Base-by-base conservation (phyloP, 2,888 invertebrate genomes). In the Cyclophora punctaria region DNA sequence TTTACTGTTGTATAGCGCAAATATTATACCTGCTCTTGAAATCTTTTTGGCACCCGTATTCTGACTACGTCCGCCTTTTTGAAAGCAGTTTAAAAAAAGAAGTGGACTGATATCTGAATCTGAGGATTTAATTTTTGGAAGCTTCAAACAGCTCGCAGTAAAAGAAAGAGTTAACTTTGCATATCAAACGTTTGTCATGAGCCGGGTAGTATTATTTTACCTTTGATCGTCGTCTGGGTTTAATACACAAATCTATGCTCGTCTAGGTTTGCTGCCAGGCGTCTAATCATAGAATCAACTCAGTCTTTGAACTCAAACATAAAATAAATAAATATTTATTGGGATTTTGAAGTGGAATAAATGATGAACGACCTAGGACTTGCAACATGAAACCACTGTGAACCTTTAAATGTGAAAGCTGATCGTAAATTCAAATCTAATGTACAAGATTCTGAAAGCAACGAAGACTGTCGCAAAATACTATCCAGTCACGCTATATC, bases 371-470 rank as follows among this genome's bases (percentile, higher is more conserved):
- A 50, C 49, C 47, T 46, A 50, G 52, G 55, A 53, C 52, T 62
- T 54, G 55, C 50, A 58, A 49, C 56, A 60, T 59, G 59, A 57
- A 64, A 66, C 62, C 57, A 57, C 60, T 67, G 66, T 56, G 59
- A 67, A 56, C 58, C 62, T 65, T 64, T 63, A 57, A 60, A 64
- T 60, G 56, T 55, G 55, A 50, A 54, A 63, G 51, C 56, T 65
- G 63, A 64, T 71, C 69, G 63, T 72, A 71, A 70, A 73, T 73
- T 68, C 66, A 68, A 71, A 69, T 67, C 59, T 61, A 64, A 67
- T 72, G 60, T 64, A 62, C 60, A 62, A 58, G 62, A 56, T 57
- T 53, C 50, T 64, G 60, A 68, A 65, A 69, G 62, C 63, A 61
- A 49, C 57, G 51, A 56, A 63, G 58, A 67, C 61, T 60, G 58